Evolutionary conservation across 2,888 invertebrate genomes (phyloP).

Genomic region (Acanthosoma haemorrhoidale): DNA sequence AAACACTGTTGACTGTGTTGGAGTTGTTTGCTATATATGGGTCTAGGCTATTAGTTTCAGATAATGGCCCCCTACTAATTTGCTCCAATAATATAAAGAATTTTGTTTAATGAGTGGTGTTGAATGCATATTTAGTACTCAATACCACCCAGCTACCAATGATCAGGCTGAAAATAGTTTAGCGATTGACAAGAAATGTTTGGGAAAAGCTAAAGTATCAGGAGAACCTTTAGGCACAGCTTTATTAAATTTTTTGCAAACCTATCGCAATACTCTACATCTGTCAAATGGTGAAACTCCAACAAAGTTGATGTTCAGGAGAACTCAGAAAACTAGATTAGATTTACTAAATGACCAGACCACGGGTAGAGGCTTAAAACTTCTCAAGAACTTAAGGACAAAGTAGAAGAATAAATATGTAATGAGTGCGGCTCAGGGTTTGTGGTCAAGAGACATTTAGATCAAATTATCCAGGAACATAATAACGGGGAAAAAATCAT

Average conservation of each 20-base stretch:
- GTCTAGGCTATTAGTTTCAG: background rate
- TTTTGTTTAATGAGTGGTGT: background rate
- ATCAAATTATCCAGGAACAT: too few species aligned
- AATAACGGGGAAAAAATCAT: too few species aligned
- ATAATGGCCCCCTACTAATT: background rate
- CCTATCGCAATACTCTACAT: background rate
- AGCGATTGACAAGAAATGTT: background rate
- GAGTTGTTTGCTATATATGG: background rate
- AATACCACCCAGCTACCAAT: background rate
- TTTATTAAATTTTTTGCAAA: background rate
- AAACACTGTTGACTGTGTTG: background rate
- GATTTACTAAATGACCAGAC: background rate
- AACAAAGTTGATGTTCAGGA: background rate
- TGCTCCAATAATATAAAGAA: background rate
- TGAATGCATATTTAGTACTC: background rate
- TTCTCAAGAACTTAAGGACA: background rate
- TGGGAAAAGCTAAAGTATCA: background rate
- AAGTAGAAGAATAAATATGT: background rate
- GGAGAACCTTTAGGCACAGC: background rate
- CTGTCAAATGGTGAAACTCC: background rate
- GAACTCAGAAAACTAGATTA: background rate
- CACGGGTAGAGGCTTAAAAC: background rate
- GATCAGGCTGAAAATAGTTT: background rate
- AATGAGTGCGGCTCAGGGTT: too few species aligned
- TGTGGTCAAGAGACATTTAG: too few species aligned